Evolutionary conservation across 2,113 vertebrate genomes (phyloP).

Genomic region (Apistogramma diplotaenia): DNA sequence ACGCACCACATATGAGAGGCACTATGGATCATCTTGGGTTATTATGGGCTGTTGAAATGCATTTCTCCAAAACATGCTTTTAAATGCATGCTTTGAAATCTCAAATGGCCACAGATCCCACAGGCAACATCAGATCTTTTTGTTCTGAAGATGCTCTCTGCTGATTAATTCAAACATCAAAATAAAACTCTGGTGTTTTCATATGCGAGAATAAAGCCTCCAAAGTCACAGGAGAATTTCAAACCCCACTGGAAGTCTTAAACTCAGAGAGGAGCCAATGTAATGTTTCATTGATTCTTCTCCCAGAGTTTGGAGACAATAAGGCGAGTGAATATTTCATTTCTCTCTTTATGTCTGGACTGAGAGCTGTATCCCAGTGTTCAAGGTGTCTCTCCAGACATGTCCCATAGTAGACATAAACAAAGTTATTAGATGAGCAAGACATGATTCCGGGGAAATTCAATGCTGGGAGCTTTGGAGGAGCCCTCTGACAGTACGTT

Average conservation of each 20-base stretch:
- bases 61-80: constrained; percentile 71
- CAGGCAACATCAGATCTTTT: constrained; percentile 74
- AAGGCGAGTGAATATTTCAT: constrained; percentile 69
- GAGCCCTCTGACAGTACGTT: constrained; percentile 48
- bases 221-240: constrained; percentile 62
- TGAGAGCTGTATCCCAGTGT: constrained; percentile 58
- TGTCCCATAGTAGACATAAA: constrained; percentile 67
- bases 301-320: constrained; percentile 72
- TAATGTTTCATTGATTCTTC: constrained; percentile 78
- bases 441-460: constrained; percentile 55
- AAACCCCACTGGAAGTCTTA: constrained; percentile 71
- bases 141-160: constrained; percentile 71
- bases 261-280: constrained; percentile 61
- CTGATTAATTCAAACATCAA: constrained; percentile 80
- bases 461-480: constrained; percentile 27
- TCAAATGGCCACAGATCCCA: constrained; percentile 66
- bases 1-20: constrained; percentile 36
- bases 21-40: constrained; percentile 52
- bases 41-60: constrained; percentile 60
- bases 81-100: constrained; percentile 66
- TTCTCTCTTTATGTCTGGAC: constrained; percentile 69
- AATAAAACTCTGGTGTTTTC: constrained; percentile 68
- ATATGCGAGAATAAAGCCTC: constrained; percentile 54
- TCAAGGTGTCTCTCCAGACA: constrained; percentile 68
- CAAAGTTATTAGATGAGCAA: constrained; percentile 72